Conservation (phyloP, 1,140 invertebrate species). For the Ericerus pela region DNA sequence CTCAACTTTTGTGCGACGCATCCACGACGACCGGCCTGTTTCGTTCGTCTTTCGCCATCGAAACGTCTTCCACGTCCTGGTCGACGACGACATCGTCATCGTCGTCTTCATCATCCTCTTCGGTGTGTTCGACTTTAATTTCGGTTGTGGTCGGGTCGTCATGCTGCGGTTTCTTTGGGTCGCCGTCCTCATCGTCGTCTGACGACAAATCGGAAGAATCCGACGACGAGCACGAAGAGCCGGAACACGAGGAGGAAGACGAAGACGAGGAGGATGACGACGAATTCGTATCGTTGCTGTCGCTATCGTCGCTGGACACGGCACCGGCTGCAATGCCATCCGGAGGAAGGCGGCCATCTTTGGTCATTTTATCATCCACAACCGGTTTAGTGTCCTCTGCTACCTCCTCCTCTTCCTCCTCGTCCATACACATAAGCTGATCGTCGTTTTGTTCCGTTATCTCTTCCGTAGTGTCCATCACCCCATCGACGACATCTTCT, state of each 20-base stretch:
- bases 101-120: too few species aligned
- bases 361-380: neutral
- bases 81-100: too few species aligned
- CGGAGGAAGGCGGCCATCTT: neutral
- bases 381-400: neutral
- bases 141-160: too few species aligned
- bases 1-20: too few species aligned
- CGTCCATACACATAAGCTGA: neutral
- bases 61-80: too few species aligned
- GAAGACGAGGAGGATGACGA: neutral
- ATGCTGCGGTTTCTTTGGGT: too few species aligned
- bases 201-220: neutral
- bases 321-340: neutral
- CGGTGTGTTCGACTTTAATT: too few species aligned
- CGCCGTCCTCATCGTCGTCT: neutral
- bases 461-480: neutral
- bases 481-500: slow-evolving; percentile 8
- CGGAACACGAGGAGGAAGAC: neutral
- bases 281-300: neutral
- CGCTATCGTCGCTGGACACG: neutral
- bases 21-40: too few species aligned
- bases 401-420: neutral
- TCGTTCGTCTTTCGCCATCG: too few species aligned
- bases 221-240: neutral
- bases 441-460: neutral